Evolutionary conservation across 2,113 vertebrate genomes (phyloP), one percentile per base, ranked within the genome.

Genomic region (Thymallus thymallus): DNA sequence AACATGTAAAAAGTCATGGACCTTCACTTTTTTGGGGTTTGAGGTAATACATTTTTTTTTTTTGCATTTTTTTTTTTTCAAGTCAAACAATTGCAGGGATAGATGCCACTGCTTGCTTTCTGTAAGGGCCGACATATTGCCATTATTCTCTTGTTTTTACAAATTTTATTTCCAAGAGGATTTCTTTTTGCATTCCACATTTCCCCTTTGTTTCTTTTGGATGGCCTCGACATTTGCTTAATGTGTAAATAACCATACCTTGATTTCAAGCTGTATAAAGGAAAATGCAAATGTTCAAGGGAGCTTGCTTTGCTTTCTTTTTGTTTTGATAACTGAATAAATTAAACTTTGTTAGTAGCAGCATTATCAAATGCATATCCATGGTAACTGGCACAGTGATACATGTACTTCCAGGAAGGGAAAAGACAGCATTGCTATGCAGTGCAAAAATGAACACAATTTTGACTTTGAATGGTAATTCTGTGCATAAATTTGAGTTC

Each of bases 111-210:
- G 91, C 93, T 90, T 91, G 88, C 90, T 20, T 32, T 91, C 88
- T 80, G 75, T 92, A 91, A 88, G 90, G 94, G 95, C 95, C 95
- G 93, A 88, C 92, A 94, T 96, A 95, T 94, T 96, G 95, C 95
- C 95, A 96, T 91, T 86, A 90, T 91, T 90, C 91, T 87, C 76
- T 91, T 92, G 86, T 92, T 92, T 86, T 91, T 82, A 84, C 89
- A 89, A 88, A 88, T 80, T 78, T 78, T 35, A 24, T 85, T 82
- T 81, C 95, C 96, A 94, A 96, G 92, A 85, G 89, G 90, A n/a
- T 60, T 75, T 90, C 91, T 86, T 91, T 93, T 84, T 84, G 92
- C 92, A 91, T 95, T 95, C 92, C 90, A 85, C 32, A 35, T 85
- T 88, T 88, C 85, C 86, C 82, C 72, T 83, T 45, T 76, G 91